phyloP scores from a whole-genome alignment of 2,888 invertebrate species.

The Tenthredo livida region DNA sequence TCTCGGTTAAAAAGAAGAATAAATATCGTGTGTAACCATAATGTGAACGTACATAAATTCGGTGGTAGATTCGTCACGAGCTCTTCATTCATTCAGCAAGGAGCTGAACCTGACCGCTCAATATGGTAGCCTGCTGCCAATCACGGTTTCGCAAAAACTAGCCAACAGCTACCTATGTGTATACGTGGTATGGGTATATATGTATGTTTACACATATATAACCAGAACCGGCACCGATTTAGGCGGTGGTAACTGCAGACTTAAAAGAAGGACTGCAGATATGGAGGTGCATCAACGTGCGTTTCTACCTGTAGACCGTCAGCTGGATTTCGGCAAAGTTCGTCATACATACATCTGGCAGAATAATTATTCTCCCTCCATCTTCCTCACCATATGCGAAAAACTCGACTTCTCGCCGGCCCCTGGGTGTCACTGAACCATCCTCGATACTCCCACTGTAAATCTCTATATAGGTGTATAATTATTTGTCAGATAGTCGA shows the following conservation, averaged over 20 bases:
- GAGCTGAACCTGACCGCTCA: constrained; percentile 63
- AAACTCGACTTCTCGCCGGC: constrained; percentile 6
- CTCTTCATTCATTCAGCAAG: constrained; percentile 69
- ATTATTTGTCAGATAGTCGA: too few relatives aligned
- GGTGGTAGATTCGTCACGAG: constrained; percentile 45
- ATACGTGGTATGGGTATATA: neutral
- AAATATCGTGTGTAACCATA: neutral
- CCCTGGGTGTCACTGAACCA: constrained; percentile 11
- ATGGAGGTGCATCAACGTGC: neutral
- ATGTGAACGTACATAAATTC: neutral
- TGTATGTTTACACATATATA: constrained; percentile 56
- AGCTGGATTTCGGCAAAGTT: constrained; percentile 58
- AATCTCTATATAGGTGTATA: neutral
- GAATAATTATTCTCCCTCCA: constrained; percentile 58
- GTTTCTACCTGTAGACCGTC: constrained; percentile 54
- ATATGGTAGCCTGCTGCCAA: constrained; percentile 69
- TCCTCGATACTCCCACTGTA: neutral
- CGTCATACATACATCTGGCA: constrained; percentile 61
- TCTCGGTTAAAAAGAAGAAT: neutral
- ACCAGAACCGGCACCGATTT: constrained; percentile 60
- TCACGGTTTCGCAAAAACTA: constrained; percentile 66
- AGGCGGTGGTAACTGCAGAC: constrained; percentile 59
- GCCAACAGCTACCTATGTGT: constrained; percentile 57
- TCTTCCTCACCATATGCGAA: neutral
- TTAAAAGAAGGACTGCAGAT: neutral